Evolutionary conservation across 2,113 vertebrate genomes (phyloP).

Genomic region (Epinephelus cyanopodus): DNA sequence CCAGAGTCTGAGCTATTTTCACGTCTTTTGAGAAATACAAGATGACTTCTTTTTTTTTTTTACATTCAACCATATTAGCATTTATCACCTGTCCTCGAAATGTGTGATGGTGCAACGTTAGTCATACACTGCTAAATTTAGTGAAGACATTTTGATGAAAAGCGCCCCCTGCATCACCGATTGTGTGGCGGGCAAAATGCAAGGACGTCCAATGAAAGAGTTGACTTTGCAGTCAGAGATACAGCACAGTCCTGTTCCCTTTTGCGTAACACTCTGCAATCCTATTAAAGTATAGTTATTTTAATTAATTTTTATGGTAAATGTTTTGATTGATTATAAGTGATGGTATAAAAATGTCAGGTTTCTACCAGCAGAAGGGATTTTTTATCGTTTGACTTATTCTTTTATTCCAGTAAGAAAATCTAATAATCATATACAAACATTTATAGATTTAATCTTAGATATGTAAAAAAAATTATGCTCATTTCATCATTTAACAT

Average conservation of each 20-base stretch:
- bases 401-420: background rate
- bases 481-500: too few species aligned
- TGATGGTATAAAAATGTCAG: background rate
- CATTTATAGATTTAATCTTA: background rate
- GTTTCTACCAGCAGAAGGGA: background rate
- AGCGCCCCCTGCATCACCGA: background rate
- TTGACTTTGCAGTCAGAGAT: constrained; percentile 20
- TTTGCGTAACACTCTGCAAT: background rate
- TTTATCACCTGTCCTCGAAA: background rate
- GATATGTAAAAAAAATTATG: background rate
- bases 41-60: background rate
- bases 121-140: constrained; percentile 13
- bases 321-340: background rate
- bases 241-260: background rate
- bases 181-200: background rate
- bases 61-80: background rate
- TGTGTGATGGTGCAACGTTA: background rate
- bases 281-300: too few species aligned
- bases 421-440: background rate
- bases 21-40: background rate
- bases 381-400: background rate
- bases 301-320: background rate
- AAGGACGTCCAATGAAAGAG: constrained; percentile 26
- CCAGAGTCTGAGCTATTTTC: background rate
- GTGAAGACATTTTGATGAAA: constrained; percentile 8